These are phyloP conservation scores for Mus musculus DNA, from an alignment of 2,113 vertebrate genomes.

Conservation along the genomic window GRCm39 chr7:99914501-99915000, in stretches of 20 bases:
- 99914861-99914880: conserved; percentile 11
- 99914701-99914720: conserved; percentile 89
- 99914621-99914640: not conserved
- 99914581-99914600: not conserved
- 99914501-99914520: not conserved
- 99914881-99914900: not conserved
- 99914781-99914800: conserved; percentile 15
- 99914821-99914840: conserved; percentile 54
- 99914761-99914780: conserved; percentile 47
- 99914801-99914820: conserved; percentile 36
- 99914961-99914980: too few relatives aligned
- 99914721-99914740: not conserved
- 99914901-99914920: too few relatives aligned
- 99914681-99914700: conserved; percentile 88
- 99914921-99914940: too few relatives aligned
- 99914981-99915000: too few relatives aligned
- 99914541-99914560: conserved; percentile 4
- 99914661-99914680: conserved; percentile 92
- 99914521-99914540: not conserved
- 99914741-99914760: conserved; percentile 78
- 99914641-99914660: conserved; percentile 85
- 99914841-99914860: conserved; percentile 13
- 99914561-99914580: not conserved
- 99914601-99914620: not conserved
- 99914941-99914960: too few relatives aligned